phyloP scores from a whole-genome alignment of 2,888 invertebrate genomes.

The Pomacea canaliculata region DNA sequence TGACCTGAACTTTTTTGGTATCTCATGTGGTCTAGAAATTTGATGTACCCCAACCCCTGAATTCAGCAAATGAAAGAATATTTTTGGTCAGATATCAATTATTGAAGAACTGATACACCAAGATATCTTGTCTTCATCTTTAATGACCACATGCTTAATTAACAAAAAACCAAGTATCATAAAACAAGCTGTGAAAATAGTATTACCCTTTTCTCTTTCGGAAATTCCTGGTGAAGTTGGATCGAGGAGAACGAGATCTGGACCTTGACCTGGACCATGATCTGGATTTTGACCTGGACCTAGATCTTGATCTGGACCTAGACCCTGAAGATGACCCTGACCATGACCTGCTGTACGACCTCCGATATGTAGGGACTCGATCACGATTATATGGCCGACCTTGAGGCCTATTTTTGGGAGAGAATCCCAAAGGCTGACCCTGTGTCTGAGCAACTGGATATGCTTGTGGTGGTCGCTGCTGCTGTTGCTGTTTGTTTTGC shows the following conservation, averaged over 20 bases:
- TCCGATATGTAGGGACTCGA: slow-evolving; percentile 46
- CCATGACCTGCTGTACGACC: slow-evolving; percentile 49
- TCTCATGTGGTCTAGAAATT: too few species aligned
- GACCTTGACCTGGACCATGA: slow-evolving; percentile 41
- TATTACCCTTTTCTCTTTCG: slow-evolving; percentile 21
- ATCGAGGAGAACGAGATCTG: slow-evolving; percentile 41
- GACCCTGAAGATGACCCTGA: slow-evolving; percentile 58
- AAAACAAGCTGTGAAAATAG: too few species aligned
- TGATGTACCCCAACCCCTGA: too few species aligned
- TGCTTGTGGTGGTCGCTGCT: neutral
- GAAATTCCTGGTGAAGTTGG: slow-evolving; percentile 9
- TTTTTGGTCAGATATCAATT: too few species aligned
- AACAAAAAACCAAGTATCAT: too few species aligned
- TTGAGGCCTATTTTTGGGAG: slow-evolving; percentile 17
- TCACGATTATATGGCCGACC: slow-evolving; percentile 39
- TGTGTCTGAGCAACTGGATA: neutral
- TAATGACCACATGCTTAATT: too few species aligned
- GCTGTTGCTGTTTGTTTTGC: slow-evolving; percentile 26
- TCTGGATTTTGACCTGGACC: slow-evolving; percentile 44
- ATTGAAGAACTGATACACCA: too few species aligned
- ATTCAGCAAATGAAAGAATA: too few species aligned
- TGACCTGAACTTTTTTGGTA: too few species aligned
- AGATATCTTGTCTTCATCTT: too few species aligned
- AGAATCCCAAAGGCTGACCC: neutral
- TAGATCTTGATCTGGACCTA: slow-evolving; percentile 46